A percentile compares a stretch with the other conserved stretches of the same genome.
phyloP scores from a whole-genome alignment of 2,113 vertebrate genomes.

The Psittacula cyanocephala region DNA sequence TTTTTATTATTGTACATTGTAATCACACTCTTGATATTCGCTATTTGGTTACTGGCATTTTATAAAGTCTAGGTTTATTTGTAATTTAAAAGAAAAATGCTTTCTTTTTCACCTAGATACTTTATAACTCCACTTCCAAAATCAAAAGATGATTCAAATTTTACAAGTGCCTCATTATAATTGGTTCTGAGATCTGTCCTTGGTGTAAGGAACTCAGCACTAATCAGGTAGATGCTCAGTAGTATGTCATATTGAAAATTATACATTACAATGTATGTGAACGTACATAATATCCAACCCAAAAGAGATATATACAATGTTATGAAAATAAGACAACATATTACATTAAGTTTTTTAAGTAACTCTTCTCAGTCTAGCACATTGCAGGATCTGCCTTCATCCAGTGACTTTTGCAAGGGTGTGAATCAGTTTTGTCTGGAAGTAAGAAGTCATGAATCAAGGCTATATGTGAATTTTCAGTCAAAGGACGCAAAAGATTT shows the following conservation, averaged over 20 bases:
- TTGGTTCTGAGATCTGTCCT: not conserved
- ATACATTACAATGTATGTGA: not conserved
- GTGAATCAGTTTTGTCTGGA: not conserved
- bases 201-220: not conserved
- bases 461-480: not conserved
- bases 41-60: not conserved
- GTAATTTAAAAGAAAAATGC: not conserved
- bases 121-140: not conserved
- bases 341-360: not conserved
- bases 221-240: not conserved
- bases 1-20: not conserved
- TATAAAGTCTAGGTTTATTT: not conserved
- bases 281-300: not conserved
- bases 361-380: not conserved
- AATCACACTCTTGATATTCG: not conserved
- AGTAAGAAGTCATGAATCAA: not conserved
- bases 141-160: not conserved
- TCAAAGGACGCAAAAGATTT: not conserved
- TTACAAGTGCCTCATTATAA: not conserved
- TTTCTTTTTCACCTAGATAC: not conserved
- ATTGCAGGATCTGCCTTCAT: not conserved
- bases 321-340: not conserved
- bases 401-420: not conserved
- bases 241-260: not conserved
- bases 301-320: not conserved